These are phyloP conservation scores for Limnothrissa miodon DNA, from an alignment of 2,113 vertebrate genomes.

Conservation along the genomic window DNA sequence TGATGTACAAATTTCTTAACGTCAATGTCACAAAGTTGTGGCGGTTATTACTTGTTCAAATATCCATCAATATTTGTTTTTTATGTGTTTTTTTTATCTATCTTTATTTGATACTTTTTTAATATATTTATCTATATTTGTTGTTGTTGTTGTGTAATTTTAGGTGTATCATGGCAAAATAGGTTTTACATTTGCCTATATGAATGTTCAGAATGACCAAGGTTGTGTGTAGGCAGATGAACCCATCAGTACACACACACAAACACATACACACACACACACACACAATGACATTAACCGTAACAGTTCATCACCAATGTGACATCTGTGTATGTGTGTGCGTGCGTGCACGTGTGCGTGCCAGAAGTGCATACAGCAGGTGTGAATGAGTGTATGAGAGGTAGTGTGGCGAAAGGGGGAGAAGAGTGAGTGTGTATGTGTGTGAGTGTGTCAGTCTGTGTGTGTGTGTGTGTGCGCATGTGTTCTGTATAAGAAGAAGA, in stretches of 20 bases:
- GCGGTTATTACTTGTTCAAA: background rate
- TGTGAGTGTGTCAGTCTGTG: background rate
- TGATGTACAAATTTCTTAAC: background rate
- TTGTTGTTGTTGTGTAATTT: background rate
- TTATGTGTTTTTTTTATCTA: background rate
- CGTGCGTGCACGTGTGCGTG: background rate
- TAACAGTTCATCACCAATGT: background rate
- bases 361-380: too few relatives aligned
- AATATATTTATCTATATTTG: too few relatives aligned
- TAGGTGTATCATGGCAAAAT: conserved; percentile 17
- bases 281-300: background rate
- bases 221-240: background rate
- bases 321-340: conserved; percentile 27
- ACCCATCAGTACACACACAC: background rate
- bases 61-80: background rate
- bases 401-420: background rate
- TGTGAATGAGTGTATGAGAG: background rate
- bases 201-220: background rate
- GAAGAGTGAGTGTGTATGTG: background rate
- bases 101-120: background rate
- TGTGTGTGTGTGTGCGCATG: background rate
- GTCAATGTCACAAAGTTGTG: background rate
- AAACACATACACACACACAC: too few relatives aligned
- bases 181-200: background rate
- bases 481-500: too few relatives aligned